Percentiles rank a stretch among this genome's conserved stretches.
phyloP scores from a whole-genome alignment of 2,113 vertebrate genomes.

The Rynchops niger region DNA sequence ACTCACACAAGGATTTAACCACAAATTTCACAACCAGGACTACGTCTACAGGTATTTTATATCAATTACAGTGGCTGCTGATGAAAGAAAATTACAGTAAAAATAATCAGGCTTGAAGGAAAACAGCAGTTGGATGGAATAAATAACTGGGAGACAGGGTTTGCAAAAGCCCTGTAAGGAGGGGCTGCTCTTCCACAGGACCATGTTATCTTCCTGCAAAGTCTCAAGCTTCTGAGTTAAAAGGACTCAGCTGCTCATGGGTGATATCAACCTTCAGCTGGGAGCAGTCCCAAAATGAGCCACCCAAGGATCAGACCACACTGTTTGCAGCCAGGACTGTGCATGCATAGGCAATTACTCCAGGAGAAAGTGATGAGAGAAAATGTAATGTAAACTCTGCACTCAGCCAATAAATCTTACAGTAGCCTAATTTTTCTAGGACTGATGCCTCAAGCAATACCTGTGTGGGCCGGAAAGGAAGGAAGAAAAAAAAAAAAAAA shows the following conservation, averaged over 20 bases:
- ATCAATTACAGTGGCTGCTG: slow-evolving; percentile 25
- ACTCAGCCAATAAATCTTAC: slow-evolving; percentile 69
- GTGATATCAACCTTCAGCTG: slow-evolving; percentile 46
- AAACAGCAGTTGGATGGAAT: not conserved
- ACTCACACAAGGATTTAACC: not conserved
- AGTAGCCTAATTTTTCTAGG: slow-evolving; percentile 69
- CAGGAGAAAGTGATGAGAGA: slow-evolving; percentile 64
- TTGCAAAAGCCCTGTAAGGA: not conserved
- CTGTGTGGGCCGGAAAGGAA: slow-evolving; percentile 71
- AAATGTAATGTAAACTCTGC: slow-evolving; percentile 67
- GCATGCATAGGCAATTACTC: slow-evolving; percentile 63
- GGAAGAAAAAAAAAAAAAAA: not conserved
- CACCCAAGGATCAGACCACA: slow-evolving; percentile 66
- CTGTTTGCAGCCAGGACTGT: slow-evolving; percentile 58
- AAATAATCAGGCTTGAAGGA: slow-evolving; percentile 8
- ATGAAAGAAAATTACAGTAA: slow-evolving; percentile 34
- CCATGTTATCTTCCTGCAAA: not conserved
- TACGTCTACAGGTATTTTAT: not conserved
- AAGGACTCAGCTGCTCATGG: slow-evolving; percentile 45
- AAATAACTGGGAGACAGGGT: not conserved
- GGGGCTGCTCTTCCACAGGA: not conserved
- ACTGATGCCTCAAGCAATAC: slow-evolving; percentile 57
- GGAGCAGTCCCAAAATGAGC: slow-evolving; percentile 53
- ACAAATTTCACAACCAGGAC: not conserved
- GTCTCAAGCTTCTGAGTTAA: slow-evolving; percentile 15